Conservation (phyloP, 2,888 invertebrate species). For the Trichogramma evanescens region DNA sequence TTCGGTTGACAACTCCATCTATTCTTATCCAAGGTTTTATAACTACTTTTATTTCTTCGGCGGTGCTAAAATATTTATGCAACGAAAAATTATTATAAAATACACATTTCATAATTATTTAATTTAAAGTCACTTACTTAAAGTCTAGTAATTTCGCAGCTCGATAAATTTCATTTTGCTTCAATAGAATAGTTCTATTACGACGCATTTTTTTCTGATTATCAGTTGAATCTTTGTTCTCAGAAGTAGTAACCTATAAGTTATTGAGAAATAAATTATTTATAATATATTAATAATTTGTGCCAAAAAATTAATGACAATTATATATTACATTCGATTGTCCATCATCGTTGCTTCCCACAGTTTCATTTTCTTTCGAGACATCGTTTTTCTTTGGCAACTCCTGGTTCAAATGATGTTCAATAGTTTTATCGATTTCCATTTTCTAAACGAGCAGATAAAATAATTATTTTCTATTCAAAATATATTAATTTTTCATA, state of each 20-base stretch:
- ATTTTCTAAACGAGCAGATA: background rate
- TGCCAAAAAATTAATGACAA: background rate
- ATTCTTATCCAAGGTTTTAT: slow-evolving; percentile 68
- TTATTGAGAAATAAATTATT: background rate
- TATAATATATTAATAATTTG: background rate
- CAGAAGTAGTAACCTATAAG: too few relatives aligned
- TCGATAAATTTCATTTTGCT: slow-evolving; percentile 36
- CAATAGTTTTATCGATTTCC: background rate
- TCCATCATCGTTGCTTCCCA: background rate
- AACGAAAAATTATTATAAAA: background rate
- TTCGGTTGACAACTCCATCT: slow-evolving; percentile 64
- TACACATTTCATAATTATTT: background rate
- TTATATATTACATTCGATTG: background rate
- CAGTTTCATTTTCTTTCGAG: background rate
- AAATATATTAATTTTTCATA: background rate
- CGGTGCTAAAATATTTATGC: slow-evolving; percentile 30
- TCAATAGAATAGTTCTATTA: slow-evolving; percentile 33
- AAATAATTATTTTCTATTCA: background rate
- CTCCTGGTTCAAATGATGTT: background rate
- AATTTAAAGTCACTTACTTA: slow-evolving; percentile 27
- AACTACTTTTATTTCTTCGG: slow-evolving; percentile 43
- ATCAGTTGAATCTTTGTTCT: too few relatives aligned
- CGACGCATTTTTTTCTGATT: slow-evolving; percentile 28
- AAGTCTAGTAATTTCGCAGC: slow-evolving; percentile 38
- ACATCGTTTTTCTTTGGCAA: background rate